Evolutionary conservation across 1,140 invertebrate species (phyloP), one percentile per base, ranked within the genome.

Genomic region (Arion vulgaris): DNA sequence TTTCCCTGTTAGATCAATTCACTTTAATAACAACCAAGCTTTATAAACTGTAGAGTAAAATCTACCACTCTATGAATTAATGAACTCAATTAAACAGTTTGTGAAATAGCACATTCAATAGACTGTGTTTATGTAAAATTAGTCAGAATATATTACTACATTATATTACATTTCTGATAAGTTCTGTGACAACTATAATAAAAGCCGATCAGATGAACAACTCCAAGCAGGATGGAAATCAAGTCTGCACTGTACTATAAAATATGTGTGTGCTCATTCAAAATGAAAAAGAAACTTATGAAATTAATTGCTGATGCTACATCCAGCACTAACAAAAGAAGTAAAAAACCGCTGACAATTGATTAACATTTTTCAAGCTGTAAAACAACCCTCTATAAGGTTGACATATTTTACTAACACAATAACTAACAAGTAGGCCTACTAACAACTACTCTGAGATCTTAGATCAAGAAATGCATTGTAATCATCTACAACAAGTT

Each of bases 221-320:
- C 62, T 66, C 7, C 17, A 66, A 66, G 62, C 62, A 66, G 62
- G 62, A 66, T 66, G 62, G 62, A 66, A 66, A 66, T 66, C 28
- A 57, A 66, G 62, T 66, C 62, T 66, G 28, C 62, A 66, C n/a
- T 66, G 1, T 32, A 23, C n/a, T 32, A 66, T 62, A 62, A 62
- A 62, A 15, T 62, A 62, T 23, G 26, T 62, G 57, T n/a, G n/a
- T 62, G 57, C 4, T 62, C 57, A 62, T 62, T 62, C n/a, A n/a
- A n/a, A n/a, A n/a, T 23, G 26, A 7, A 66, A 66, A 28, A 66
- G 5, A 66, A 66, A 66, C 32, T 7, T 32, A 32, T 32, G 53
- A 66, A 66, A 66, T 66, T 9, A 5, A 32, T 5, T 32, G 5
- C 19, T 66, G n/a, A 5, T 32, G 62, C 62, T 28, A 66, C 62